phyloP scores from a whole-genome alignment of 1,140 invertebrate genomes.

The Chionoecetes opilio region DNA sequence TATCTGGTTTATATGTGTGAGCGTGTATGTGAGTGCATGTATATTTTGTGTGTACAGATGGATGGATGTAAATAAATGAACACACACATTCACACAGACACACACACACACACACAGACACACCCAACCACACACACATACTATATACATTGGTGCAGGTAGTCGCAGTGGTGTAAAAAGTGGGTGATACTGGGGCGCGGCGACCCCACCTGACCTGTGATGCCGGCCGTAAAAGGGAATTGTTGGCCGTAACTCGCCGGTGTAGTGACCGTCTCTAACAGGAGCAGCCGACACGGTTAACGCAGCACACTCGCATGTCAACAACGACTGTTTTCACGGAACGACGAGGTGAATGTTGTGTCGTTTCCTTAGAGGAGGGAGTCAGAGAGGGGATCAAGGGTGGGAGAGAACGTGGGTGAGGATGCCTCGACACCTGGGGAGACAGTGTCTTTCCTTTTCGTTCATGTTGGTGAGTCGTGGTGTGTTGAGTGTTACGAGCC shows the following conservation, averaged over 20 bases:
- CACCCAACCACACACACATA: too few relatives aligned
- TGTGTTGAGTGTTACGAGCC: neutral
- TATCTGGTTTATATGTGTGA: neutral
- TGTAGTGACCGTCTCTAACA: slow-evolving; percentile 8
- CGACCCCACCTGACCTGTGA: slow-evolving; percentile 13
- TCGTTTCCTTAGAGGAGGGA: neutral
- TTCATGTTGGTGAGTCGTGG: neutral
- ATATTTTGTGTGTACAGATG: neutral
- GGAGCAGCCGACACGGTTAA: neutral
- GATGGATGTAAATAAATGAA: too few relatives aligned
- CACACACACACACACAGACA: too few relatives aligned
- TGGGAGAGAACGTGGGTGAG: too few relatives aligned
- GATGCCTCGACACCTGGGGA: too few relatives aligned
- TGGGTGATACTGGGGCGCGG: slow-evolving; percentile 13
- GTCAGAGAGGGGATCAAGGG: neutral
- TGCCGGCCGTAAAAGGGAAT: neutral
- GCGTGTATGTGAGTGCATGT: neutral
- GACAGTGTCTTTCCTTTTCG: too few relatives aligned
- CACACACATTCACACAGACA: too few relatives aligned
- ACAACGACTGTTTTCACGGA: slow-evolving; percentile 16
- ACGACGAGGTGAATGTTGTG: slow-evolving; percentile 9
- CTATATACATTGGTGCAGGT: neutral
- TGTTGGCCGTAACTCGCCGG: neutral
- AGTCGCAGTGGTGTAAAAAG: neutral
- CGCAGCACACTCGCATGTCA: slow-evolving; percentile 24